Evolutionary conservation across 2,113 vertebrate species (phyloP).

Genomic region (Phrynocephalus versicolor): DNA sequence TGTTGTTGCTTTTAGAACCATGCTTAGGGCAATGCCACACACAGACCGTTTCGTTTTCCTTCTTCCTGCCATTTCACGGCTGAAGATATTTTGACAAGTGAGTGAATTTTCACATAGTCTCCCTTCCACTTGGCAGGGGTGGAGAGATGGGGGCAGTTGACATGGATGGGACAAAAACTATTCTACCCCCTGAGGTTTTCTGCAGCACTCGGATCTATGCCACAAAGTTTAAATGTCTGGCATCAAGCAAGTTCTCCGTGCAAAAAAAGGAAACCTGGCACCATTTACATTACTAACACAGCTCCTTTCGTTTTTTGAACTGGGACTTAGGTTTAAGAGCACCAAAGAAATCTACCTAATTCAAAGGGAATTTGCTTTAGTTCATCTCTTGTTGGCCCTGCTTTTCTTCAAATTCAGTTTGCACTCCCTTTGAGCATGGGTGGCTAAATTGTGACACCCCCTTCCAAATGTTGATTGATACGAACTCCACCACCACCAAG

Average conservation of each 20-base stretch:
- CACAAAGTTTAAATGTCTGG: too few relatives aligned
- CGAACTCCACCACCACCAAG: neutral
- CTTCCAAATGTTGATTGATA: neutral
- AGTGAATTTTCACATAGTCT: too few relatives aligned
- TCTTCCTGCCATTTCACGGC: too few relatives aligned
- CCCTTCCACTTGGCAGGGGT: too few relatives aligned
- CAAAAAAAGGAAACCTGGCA: too few relatives aligned
- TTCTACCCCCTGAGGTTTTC: neutral
- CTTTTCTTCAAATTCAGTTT: rapidly evolving
- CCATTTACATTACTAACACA: too few relatives aligned
- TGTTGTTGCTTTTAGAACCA: too few relatives aligned
- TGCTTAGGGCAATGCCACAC: neutral
- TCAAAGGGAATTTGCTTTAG: neutral
- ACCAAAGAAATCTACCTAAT: too few relatives aligned
- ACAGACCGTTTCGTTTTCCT: neutral
- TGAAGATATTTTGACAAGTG: too few relatives aligned
- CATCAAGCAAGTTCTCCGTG: too few relatives aligned
- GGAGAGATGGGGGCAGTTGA: too few relatives aligned
- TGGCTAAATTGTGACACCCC: neutral
- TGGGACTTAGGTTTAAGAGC: neutral
- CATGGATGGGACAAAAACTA: neutral
- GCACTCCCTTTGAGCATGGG: neutral
- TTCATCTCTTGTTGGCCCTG: neutral
- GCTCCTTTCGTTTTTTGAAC: neutral
- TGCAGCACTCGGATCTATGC: neutral